Base-by-base conservation (phyloP, 2,888 invertebrate genomes). In the Mythimna ferrago region DNA sequence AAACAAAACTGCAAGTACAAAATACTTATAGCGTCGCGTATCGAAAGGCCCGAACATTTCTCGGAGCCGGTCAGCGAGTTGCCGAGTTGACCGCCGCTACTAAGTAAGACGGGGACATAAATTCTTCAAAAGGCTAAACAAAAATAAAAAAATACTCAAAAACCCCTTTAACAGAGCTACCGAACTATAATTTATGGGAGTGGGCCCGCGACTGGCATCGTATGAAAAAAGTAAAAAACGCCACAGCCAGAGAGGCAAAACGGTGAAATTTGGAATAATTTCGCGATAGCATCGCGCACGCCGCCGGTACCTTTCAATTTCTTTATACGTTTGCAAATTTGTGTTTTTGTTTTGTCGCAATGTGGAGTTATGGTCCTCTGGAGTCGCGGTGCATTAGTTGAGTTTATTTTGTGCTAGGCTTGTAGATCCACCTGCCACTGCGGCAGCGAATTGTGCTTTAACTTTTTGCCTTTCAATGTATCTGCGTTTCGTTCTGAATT, bases 181-280 rank as follows among this genome's bases (percentile, higher is more conserved):
- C 96, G 96, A 96, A 96, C 95, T 96, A 96, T 96, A 96, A 96
- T 96, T 95, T 96, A 96, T 96, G 95, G 93, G 91, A 90, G 89
- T 89, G 76, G 92, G 90, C 91, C 81, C 91, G 89, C 92, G 93
- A 92, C 93, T 93, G 92, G 92, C 93, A 92, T 93, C 91, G 93
- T 87, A 89, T 89, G 91, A 89, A 93, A 93, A 89, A 92, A 92
- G 92, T 91, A 89, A 87, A 91, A 93, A 92, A 92, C 90, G 85
- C 86, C 86, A 86, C 84, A 88, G 84, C 84, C 76, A 71, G 85
- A 82, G 84, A 83, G 84, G 95, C 95, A 93, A 95, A 95, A 95
- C 93, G 96, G 96, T 95, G 95, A 96, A 96, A 96, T 96, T 95
- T 94, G 95, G 95, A 96, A 96, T 96, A 94, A 95, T 96, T 96